Conservation (phyloP, 2,113 vertebrate species). For the Anthoscopus minutus region DNA sequence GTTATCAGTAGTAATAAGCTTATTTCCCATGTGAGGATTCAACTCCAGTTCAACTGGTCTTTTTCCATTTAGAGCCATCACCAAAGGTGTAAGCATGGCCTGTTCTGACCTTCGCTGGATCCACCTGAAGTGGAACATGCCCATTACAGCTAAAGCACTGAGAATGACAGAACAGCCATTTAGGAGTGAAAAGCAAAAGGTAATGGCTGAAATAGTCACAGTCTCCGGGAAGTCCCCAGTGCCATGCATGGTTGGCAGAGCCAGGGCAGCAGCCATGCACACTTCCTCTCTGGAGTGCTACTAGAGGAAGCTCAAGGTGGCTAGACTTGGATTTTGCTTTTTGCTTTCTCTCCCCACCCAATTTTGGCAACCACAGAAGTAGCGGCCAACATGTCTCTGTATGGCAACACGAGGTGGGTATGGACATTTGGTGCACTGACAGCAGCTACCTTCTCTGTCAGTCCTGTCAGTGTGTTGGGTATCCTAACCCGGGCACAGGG, state of each 20-base stretch:
- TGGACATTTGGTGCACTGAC: background rate
- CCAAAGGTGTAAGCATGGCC: background rate
- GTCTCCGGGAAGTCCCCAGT: background rate
- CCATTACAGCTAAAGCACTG: background rate
- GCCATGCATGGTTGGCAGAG: background rate
- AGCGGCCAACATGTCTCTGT: background rate
- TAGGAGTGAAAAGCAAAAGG: background rate
- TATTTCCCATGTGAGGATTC: background rate
- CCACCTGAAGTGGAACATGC: background rate
- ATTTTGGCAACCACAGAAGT: background rate
- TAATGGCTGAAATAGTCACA: background rate
- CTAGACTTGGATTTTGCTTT: background rate
- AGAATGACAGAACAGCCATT: background rate
- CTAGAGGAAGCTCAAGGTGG: background rate
- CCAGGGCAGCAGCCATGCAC: fast-evolving
- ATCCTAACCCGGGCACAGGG: background rate
- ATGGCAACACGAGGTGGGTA: background rate
- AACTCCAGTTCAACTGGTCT: background rate
- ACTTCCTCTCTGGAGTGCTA: background rate
- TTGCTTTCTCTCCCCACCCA: background rate
- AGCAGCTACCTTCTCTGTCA: background rate
- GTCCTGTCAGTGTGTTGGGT: no score
- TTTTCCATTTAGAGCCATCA: background rate
- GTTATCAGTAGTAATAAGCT: background rate
- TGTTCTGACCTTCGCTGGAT: background rate